phyloP scores from a whole-genome alignment of 1,140 invertebrate genomes.

The Dendroctonus ponderosae region DNA sequence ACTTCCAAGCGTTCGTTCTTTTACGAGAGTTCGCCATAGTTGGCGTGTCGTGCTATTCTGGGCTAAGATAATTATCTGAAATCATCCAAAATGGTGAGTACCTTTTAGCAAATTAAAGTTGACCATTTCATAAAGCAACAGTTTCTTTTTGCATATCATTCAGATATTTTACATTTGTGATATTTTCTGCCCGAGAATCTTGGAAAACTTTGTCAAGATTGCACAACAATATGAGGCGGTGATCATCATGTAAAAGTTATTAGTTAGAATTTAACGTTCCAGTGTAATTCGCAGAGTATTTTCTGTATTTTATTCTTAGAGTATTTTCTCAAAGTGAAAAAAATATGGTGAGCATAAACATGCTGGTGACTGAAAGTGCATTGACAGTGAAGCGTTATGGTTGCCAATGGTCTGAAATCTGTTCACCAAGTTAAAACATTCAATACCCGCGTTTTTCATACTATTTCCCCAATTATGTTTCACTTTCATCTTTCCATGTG shows the following conservation, averaged over 20 bases:
- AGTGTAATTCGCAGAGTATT: background rate
- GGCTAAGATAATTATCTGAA: constrained; percentile 67
- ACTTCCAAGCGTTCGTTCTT: constrained; percentile 30
- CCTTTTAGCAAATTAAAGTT: constrained; percentile 36
- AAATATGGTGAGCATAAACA: constrained; percentile 30
- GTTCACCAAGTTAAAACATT: background rate
- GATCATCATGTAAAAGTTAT: background rate
- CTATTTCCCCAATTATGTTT: constrained; percentile 7
- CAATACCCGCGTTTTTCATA: background rate
- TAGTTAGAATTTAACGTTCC: background rate
- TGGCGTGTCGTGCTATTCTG: constrained; percentile 74
- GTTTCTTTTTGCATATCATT: constrained; percentile 41
- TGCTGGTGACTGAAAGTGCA: constrained; percentile 16
- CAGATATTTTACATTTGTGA: constrained; percentile 26
- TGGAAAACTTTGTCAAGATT: constrained; percentile 32
- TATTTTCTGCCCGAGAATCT: constrained; percentile 46
- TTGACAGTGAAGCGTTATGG: constrained; percentile 9
- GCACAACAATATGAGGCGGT: constrained; percentile 51
- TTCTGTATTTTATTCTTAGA: background rate
- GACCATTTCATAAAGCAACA: constrained; percentile 33
- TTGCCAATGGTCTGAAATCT: background rate
- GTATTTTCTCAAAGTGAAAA: background rate
- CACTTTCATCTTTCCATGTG: background rate
- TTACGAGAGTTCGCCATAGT: constrained; percentile 77
- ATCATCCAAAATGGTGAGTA: constrained; percentile 86